Conservation (phyloP, 1,140 invertebrate species). For the Diploscapter pachys region DNA sequence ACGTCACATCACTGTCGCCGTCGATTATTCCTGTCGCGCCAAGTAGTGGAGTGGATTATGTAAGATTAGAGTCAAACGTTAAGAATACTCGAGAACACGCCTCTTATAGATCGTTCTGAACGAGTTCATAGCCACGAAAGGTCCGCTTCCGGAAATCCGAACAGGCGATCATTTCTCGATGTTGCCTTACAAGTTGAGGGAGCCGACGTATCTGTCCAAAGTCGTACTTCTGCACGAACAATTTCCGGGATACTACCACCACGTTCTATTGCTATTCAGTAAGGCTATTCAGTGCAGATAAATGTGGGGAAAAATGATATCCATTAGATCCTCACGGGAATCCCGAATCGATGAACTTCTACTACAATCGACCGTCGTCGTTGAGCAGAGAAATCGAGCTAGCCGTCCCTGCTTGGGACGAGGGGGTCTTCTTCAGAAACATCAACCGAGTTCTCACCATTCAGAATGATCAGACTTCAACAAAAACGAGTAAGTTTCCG, state of each 20-base stretch:
- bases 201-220: conserved; percentile 38
- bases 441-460: conserved; percentile 41
- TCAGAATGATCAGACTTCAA: conserved; percentile 38
- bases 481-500: conserved; percentile 19
- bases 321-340: conserved; percentile 39
- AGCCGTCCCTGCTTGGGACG: conserved; percentile 40
- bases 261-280: conserved; percentile 40
- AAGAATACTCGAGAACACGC: neutral
- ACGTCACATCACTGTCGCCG: conserved; percentile 40
- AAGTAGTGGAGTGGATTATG: conserved; percentile 37
- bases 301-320: too few relatives aligned
- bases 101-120: conserved; percentile 36
- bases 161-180: conserved; percentile 42
- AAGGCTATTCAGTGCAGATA: conserved; percentile 9
- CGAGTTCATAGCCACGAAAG: conserved; percentile 35
- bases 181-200: conserved; percentile 36
- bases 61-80: neutral
- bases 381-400: conserved; percentile 36
- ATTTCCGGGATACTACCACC: conserved; percentile 34
- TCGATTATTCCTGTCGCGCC: conserved; percentile 39
- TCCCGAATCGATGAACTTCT: conserved; percentile 42
- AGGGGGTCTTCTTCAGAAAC: conserved; percentile 42
- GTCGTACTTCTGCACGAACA: conserved; percentile 32
- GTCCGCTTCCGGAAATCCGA: conserved; percentile 36
- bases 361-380: conserved; percentile 41